These are phyloP conservation scores for Fundulus diaphanus DNA, from an alignment of 2,797 vertebrate genomes.

Conservation along the genomic window DNA sequence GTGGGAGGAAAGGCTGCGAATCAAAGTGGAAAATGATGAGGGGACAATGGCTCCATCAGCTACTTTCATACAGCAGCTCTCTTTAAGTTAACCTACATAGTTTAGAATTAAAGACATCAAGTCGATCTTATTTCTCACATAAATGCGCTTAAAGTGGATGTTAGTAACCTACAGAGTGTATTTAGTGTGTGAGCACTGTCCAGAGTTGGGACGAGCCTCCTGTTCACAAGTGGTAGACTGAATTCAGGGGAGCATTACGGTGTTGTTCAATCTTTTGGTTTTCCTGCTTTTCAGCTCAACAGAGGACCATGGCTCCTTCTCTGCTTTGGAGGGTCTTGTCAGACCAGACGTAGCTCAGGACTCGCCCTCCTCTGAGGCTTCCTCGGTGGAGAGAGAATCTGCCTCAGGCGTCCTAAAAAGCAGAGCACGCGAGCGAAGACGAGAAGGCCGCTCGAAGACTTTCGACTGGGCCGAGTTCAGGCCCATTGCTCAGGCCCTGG, in stretches of 20 bases:
- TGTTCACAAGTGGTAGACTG: background rate
- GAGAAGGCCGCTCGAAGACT: constrained; percentile 85
- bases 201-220: no score
- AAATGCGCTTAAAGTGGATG: no score
- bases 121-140: no score
- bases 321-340: constrained; percentile 73
- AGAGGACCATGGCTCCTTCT: constrained; percentile 77
- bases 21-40: no score
- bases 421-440: constrained; percentile 79
- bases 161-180: no score
- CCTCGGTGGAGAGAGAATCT: constrained; percentile 78
- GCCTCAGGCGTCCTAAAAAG: constrained; percentile 72
- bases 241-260: background rate
- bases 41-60: no score
- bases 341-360: constrained; percentile 84
- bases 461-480: constrained; percentile 88
- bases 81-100: no score
- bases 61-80: no score
- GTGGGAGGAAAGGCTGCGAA: no score
- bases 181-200: no score
- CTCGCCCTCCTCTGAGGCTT: constrained; percentile 79
- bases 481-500: constrained; percentile 85
- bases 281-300: constrained; percentile 68
- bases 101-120: no score
- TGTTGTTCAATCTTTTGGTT: background rate